A percentile compares a stretch with the other conserved stretches of the same genome.
These are phyloP conservation scores for Cyphomyrmex costatus DNA, from an alignment of 1,140 invertebrate genomes.

Conservation along the genomic window DNA sequence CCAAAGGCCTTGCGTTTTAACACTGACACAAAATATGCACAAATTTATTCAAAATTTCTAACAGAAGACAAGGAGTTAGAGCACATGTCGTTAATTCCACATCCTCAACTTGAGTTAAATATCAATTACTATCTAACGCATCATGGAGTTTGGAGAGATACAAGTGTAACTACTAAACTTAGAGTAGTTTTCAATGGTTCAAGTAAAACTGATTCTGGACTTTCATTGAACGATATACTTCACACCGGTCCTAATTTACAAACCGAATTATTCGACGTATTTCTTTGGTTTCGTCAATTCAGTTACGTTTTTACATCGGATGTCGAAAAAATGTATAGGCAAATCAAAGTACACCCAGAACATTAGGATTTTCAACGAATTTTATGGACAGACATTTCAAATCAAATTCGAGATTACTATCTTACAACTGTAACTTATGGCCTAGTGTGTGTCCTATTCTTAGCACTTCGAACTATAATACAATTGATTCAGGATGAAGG, in stretches of 20 bases:
- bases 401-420: neutral
- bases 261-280: neutral
- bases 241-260: neutral
- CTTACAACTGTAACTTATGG: neutral
- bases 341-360: neutral
- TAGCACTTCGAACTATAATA: neutral
- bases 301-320: neutral
- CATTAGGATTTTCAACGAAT: constrained; percentile 10
- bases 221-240: neutral
- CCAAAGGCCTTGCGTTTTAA: no score
- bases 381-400: neutral
- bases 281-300: neutral
- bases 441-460: neutral
- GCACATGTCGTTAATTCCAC: no score
- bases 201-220: neutral
- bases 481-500: constrained; percentile 8
- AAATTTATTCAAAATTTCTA: no score
- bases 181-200: constrained; percentile 26
- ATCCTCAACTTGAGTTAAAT: no score
- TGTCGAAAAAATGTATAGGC: no score
- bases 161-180: neutral
- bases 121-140: constrained; percentile 6
- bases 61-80: no score
- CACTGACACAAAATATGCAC: no score
- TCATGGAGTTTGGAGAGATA: neutral